These are phyloP conservation scores for Smithornis capensis DNA, from an alignment of 2,113 vertebrate species.

Conservation along the genomic window DNA sequence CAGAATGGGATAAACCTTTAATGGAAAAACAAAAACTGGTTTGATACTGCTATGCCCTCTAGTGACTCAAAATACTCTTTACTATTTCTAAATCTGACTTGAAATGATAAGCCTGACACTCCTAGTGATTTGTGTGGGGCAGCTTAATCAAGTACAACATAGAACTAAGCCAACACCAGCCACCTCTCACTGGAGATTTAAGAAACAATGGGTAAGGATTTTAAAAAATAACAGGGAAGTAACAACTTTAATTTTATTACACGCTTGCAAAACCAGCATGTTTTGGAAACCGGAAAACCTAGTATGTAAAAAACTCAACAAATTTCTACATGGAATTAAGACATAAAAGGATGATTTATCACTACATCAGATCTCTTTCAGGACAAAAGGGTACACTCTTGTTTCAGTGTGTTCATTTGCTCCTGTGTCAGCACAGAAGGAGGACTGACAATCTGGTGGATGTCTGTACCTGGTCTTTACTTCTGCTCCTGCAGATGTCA, in stretches of 20 bases:
- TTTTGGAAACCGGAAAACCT: background rate
- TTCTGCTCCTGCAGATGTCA: slow-evolving; percentile 68
- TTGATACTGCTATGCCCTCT: slow-evolving; percentile 52
- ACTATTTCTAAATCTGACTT: background rate
- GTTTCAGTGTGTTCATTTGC: background rate
- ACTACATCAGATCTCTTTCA: background rate
- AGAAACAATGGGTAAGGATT: background rate
- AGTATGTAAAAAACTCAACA: background rate
- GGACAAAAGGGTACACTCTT: background rate
- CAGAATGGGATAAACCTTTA: background rate
- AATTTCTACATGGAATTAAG: background rate
- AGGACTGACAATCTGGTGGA: slow-evolving; percentile 42
- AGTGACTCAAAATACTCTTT: slow-evolving; percentile 40
- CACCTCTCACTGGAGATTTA: background rate
- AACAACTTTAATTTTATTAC: background rate
- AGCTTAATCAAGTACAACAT: background rate
- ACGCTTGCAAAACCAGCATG: background rate
- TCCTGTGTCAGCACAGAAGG: background rate
- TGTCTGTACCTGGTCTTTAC: slow-evolving; percentile 64
- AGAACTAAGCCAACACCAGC: background rate
- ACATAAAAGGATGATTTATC: background rate
- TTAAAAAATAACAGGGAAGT: background rate
- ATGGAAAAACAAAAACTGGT: background rate
- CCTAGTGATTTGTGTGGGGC: background rate
- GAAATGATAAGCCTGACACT: background rate